Evolutionary conservation across 2,888 invertebrate species (phyloP), one percentile per base, ranked within the genome.

Genomic region (Sericinus montela): DNA sequence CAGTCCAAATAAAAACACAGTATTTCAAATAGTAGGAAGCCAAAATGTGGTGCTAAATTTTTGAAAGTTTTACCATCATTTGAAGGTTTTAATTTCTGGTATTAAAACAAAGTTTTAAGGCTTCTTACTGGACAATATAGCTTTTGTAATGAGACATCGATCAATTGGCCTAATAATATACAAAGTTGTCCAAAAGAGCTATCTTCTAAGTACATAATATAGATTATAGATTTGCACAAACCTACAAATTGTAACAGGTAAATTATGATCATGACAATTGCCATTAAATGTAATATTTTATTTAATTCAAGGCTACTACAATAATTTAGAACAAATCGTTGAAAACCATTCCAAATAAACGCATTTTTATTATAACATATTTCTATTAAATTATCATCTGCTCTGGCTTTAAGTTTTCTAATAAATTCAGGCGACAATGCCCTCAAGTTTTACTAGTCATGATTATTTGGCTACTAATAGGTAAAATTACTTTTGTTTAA

Each of bases 11-110:
- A 54, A 67, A 53, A 65, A 68, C 59, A 62, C 69, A 75, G 69
- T 72, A 76, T 74, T 75, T 65, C 14, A 66, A 59, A 65, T 78
- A 77, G 80, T 82, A 74, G 78, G 81, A 83, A 80, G 81, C 85
- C 83, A 83, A 85, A 63, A 70, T 70, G 78, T 87, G 87, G 87
- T 88, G 87, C 87, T 88, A 88, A 83, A 85, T 86, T 88, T 88
- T 87, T 62, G 83, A 84, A 70, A 73, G 80, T 74, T 87, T 85
- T 85, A 82, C 76, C 80, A 82, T 73, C 80, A 38, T 76, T 68
- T 71, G 83, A 80, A 68, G 72, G 74, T 82, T 83, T 82, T 79
- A 69, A 80, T 80, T 81, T 65, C 69, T 66, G 62, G 72, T 69
- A 71, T 76, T 72, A 65, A 66, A 62, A 68, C 64, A 64, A 59